Percentiles rank a stretch among this genome's conserved stretches.
These are phyloP conservation scores for Mastomys natalensis DNA, from an alignment of 2,113 vertebrate species.

Conservation along the genomic window DNA sequence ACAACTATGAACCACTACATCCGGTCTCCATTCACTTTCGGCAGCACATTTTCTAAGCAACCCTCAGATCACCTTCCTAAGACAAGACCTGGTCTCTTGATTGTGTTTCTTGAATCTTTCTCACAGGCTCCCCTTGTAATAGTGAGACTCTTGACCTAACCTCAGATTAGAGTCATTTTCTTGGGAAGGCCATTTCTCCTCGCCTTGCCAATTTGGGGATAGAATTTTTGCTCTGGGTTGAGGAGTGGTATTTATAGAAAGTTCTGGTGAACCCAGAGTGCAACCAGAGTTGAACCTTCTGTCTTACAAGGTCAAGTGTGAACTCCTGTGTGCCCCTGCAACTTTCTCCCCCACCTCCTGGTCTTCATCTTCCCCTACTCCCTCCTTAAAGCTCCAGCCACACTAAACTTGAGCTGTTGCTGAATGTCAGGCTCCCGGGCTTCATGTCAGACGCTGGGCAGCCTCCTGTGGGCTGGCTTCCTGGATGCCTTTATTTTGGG, in stretches of 20 bases:
- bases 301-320: background rate
- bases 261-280: background rate
- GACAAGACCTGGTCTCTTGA: background rate
- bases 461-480: background rate
- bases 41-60: background rate
- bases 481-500: background rate
- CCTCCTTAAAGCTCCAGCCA: background rate
- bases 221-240: background rate
- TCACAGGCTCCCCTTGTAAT: background rate
- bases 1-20: background rate
- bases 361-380: rapidly evolving
- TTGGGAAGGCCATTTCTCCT: background rate
- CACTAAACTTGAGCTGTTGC: background rate
- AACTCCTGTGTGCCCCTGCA: background rate
- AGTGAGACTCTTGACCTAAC: background rate
- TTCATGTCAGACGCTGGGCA: background rate
- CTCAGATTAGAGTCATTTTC: background rate
- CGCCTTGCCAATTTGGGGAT: background rate
- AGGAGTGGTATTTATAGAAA: background rate
- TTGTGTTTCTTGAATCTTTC: background rate
- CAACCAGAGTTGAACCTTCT: background rate
- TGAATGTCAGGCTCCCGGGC: background rate
- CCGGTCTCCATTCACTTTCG: background rate
- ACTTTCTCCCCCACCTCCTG: no score
- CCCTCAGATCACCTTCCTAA: background rate